These are phyloP conservation scores for Apoda limacodes DNA, from an alignment of 2,888 invertebrate genomes.

Conservation along the genomic window DNA sequence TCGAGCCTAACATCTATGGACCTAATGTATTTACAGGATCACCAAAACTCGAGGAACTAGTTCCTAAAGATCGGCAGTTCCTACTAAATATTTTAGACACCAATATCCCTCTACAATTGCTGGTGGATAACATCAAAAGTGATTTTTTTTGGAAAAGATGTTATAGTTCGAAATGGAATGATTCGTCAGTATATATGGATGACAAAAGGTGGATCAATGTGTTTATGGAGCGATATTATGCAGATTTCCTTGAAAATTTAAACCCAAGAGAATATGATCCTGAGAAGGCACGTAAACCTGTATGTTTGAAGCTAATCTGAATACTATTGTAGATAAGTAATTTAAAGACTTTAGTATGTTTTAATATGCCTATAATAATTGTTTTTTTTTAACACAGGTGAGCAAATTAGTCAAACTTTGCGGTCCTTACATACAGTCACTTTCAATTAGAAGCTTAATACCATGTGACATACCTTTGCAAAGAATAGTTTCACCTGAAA, in stretches of 20 bases:
- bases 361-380: no score
- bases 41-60: slow-evolving; percentile 43
- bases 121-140: slow-evolving; percentile 56
- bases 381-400: slow-evolving; percentile 36
- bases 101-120: slow-evolving; percentile 45
- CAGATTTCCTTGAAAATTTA: slow-evolving; percentile 56
- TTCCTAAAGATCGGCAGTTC: slow-evolving; percentile 49
- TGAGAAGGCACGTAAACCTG: slow-evolving; percentile 42
- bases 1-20: no score
- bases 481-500: slow-evolving; percentile 55
- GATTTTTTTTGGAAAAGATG: slow-evolving; percentile 62
- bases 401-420: slow-evolving; percentile 53
- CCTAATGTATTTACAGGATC: slow-evolving; percentile 30
- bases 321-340: no score
- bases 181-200: slow-evolving; percentile 31
- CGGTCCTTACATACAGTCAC: slow-evolving; percentile 49
- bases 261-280: slow-evolving; percentile 61
- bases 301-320: no score
- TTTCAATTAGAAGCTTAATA: slow-evolving; percentile 49
- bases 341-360: no score
- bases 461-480: slow-evolving; percentile 53
- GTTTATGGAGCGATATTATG: slow-evolving; percentile 55
- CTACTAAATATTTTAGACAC: slow-evolving; percentile 52
- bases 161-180: slow-evolving; percentile 44
- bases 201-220: slow-evolving; percentile 52